phyloP scores from a whole-genome alignment of 1,140 invertebrate genomes.

The Geopemphigus sp. region DNA sequence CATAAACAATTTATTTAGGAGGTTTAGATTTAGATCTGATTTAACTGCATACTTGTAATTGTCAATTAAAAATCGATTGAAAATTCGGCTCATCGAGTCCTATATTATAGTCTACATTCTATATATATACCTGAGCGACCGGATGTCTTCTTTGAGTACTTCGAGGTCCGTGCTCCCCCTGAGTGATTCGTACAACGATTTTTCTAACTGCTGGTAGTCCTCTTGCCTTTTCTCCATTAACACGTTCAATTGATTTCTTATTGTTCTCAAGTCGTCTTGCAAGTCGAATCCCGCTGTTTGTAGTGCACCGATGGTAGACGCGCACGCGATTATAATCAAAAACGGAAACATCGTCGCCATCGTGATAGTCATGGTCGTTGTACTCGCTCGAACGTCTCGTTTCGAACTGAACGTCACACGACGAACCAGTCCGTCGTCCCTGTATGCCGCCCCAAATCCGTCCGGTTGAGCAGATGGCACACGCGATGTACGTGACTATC shows the following conservation, averaged over 20 bases:
- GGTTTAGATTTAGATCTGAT: too few relatives aligned
- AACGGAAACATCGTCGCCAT: conserved; percentile 20
- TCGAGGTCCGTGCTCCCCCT: conserved; percentile 1
- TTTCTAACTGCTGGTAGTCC: conserved; percentile 42
- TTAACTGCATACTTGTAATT: too few relatives aligned
- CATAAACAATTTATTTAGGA: too few relatives aligned
- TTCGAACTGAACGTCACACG: conserved; percentile 28
- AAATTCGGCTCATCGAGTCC: too few relatives aligned
- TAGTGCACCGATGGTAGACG: not conserved
- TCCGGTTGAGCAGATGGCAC: conserved; percentile 23
- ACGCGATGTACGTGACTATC: not conserved
- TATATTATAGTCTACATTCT: not conserved
- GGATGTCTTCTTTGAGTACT: conserved; percentile 38
- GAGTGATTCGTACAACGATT: conserved; percentile 22
- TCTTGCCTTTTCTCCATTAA: conserved; percentile 40
- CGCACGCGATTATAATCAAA: not conserved
- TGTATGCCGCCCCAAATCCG: not conserved
- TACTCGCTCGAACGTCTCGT: not conserved
- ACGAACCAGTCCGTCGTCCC: not conserved
- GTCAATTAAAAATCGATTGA: too few relatives aligned
- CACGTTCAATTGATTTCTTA: conserved; percentile 36
- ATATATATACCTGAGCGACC: conserved; percentile 22
- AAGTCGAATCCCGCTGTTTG: not conserved
- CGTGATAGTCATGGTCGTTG: too few relatives aligned
- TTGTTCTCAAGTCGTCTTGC: conserved; percentile 1